A percentile compares a stretch with the other conserved stretches of the same genome.
phyloP scores from a whole-genome alignment of 2,797 vertebrate genomes.

The Chelon labrosus region DNA sequence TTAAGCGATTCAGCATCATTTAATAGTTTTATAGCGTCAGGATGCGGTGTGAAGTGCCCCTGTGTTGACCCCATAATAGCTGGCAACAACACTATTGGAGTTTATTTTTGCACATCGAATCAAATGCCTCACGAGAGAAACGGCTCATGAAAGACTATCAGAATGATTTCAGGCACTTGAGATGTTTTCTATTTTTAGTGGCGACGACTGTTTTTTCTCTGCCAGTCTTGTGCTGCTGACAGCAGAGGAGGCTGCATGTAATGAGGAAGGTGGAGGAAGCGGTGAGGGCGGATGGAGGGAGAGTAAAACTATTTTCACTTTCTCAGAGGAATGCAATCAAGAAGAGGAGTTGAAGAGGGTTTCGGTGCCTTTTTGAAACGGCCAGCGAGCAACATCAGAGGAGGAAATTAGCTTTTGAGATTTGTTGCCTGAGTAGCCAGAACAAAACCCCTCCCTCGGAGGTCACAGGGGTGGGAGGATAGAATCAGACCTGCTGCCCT shows the following conservation, averaged over 20 bases:
- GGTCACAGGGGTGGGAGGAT: slow-evolving; percentile 66
- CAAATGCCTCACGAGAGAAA: slow-evolving; percentile 63
- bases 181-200: slow-evolving; percentile 78
- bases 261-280: slow-evolving; percentile 53
- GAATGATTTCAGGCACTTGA: slow-evolving; percentile 70
- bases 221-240: slow-evolving; percentile 58
- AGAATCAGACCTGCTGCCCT: slow-evolving; percentile 61
- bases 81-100: slow-evolving; percentile 50
- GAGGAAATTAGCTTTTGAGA: slow-evolving; percentile 74
- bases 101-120: slow-evolving; percentile 74
- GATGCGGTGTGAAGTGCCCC: slow-evolving; percentile 56
- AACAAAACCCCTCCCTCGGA: slow-evolving; percentile 71
- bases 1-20: slow-evolving; percentile 57
- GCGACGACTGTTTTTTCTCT: slow-evolving; percentile 54
- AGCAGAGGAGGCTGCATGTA: slow-evolving; percentile 62
- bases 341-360: slow-evolving; percentile 25
- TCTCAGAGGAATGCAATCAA: slow-evolving; percentile 55
- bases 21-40: slow-evolving; percentile 55
- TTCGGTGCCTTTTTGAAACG: slow-evolving; percentile 61
- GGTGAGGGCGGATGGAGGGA: slow-evolving; percentile 27
- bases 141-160: slow-evolving; percentile 72
- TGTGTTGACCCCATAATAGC: slow-evolving; percentile 58
- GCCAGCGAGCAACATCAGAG: slow-evolving; percentile 70
- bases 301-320: slow-evolving; percentile 55
- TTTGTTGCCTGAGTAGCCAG: slow-evolving; percentile 77